Evolutionary conservation across 1,140 invertebrate species (phyloP).

Genomic region (Sitobion miscanthi): DNA sequence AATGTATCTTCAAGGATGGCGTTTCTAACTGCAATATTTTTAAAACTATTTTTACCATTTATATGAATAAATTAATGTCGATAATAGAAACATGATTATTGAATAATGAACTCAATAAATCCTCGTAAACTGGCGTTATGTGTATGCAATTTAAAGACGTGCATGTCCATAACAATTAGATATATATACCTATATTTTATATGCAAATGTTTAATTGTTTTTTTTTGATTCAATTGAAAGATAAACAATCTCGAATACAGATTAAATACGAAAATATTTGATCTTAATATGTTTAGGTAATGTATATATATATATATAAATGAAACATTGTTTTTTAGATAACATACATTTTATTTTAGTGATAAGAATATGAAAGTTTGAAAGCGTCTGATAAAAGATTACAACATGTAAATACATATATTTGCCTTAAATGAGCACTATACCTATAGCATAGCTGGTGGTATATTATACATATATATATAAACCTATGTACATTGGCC

Average conservation of each 20-base stretch:
- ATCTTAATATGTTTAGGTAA: not conserved
- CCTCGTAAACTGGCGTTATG: slow-evolving; percentile 35
- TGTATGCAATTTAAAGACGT: slow-evolving; percentile 50
- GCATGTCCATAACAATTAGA: not conserved
- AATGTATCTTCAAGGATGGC: not conserved
- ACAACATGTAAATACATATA: not conserved
- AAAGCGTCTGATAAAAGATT: slow-evolving; percentile 18
- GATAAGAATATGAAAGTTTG: slow-evolving; percentile 34
- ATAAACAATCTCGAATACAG: not conserved
- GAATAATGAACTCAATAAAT: too few relatives aligned
- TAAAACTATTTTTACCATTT: not conserved
- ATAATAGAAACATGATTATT: not conserved
- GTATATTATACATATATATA: not conserved
- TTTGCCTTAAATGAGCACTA: not conserved
- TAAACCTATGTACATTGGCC: not conserved
- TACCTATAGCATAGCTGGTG: not conserved
- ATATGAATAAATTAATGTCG: not conserved
- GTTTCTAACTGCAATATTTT: not conserved
- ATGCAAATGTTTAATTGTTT: not conserved
- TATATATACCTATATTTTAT: not conserved
- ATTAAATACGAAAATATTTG: not conserved
- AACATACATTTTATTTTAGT: not conserved
- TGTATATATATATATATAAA: not conserved
- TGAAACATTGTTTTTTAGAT: not conserved
- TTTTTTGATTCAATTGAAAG: not conserved